Evolutionary conservation across 2,113 vertebrate genomes (phyloP).

Genomic region (Sphyrna mokarran): DNA sequence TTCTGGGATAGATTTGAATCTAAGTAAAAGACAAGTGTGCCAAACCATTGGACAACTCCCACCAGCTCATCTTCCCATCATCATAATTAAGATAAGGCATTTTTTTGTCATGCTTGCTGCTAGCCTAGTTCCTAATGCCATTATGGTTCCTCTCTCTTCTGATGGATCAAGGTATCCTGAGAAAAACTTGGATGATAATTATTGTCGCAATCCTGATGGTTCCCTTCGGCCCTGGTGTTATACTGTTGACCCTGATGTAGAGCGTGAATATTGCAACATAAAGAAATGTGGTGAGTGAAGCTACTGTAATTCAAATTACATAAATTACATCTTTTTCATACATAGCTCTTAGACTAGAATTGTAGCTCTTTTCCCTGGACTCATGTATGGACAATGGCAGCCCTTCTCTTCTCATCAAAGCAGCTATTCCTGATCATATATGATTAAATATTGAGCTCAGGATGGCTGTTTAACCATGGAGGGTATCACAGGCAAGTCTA

Average conservation of each 20-base stretch:
- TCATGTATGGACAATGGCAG: background rate
- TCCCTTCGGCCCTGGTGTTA: slow-evolving; percentile 93
- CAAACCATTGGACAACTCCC: background rate
- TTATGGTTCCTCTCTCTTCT: background rate
- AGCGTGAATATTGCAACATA: slow-evolving; percentile 79
- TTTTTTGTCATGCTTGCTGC: background rate
- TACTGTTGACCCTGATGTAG: slow-evolving; percentile 63
- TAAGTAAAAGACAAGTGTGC: background rate
- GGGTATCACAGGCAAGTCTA: background rate
- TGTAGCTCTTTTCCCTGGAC: background rate
- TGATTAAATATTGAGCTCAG: background rate
- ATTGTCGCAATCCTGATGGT: slow-evolving; percentile 88
- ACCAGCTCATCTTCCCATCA: background rate
- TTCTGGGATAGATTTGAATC: background rate
- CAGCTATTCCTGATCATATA: background rate
- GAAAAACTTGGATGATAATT: slow-evolving; percentile 87
- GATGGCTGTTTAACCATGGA: background rate
- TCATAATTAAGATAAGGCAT: background rate
- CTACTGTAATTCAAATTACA: background rate
- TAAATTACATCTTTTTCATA: background rate
- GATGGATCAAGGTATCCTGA: slow-evolving; percentile 73
- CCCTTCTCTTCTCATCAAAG: background rate
- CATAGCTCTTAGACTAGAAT: background rate
- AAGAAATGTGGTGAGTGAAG: slow-evolving; percentile 69
- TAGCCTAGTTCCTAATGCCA: background rate